Conservation (phyloP, 2,113 vertebrate species). For the Mustelus asterias region DNA sequence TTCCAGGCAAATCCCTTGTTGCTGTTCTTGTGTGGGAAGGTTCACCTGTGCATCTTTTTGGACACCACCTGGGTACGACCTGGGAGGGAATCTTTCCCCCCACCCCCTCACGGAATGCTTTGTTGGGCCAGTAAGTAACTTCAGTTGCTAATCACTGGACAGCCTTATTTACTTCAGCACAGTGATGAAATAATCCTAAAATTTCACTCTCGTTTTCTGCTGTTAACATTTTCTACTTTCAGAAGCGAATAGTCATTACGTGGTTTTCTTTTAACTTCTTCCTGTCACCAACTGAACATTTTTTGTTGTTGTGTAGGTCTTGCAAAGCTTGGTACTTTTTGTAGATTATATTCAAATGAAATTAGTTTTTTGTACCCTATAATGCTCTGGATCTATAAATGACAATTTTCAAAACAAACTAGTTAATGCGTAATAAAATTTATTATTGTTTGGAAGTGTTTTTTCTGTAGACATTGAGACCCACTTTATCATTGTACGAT, state of each 20-base stretch:
- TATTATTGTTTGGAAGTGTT: not conserved
- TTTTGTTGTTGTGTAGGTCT: not conserved
- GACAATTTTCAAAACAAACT: not conserved
- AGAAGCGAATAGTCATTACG: no score
- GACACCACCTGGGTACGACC: no score
- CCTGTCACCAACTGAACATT: not conserved
- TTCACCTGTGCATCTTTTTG: no score
- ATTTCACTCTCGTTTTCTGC: not conserved
- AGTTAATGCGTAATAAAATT: not conserved
- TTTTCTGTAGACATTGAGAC: not conserved
- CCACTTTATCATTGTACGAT: not conserved
- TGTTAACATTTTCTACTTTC: not conserved
- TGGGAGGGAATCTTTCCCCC: no score
- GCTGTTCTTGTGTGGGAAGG: no score
- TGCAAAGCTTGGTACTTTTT: not conserved
- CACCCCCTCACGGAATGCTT: no score
- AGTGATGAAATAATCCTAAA: not conserved
- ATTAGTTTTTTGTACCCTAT: not conserved
- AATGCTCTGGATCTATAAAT: not conserved
- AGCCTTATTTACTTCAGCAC: not conserved
- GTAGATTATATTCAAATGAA: not conserved
- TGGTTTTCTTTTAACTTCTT: not conserved
- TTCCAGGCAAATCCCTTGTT: no score
- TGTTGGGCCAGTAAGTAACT: not conserved
- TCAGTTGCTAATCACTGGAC: not conserved